Evolutionary conservation across 2,888 invertebrate genomes (phyloP), one percentile per base, ranked within the genome.

Genomic region (Acrobasis consociella): DNA sequence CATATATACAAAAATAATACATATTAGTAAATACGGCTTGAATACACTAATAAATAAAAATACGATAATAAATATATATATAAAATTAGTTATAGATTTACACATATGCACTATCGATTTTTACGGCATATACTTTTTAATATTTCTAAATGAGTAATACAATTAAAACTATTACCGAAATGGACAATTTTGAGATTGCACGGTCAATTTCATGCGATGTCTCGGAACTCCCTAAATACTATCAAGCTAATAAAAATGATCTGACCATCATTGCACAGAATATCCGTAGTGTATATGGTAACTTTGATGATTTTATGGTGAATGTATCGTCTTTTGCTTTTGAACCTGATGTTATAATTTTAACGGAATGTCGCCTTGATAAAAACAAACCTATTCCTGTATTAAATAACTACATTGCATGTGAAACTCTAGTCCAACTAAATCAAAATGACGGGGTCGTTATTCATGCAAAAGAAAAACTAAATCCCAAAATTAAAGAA

Each of bases 271-370:
- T 49, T 15, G n/a, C 49, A 15, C 49, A 49, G 49, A 49, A 49
- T 16, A 49, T 49, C n/a, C 49, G 49, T 15, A 49, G n/a, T 16
- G 16, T 49, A 15, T 49, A 49, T 49, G 15, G 49, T 49, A 49
- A 49, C 49, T 49, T 49, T 49, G 49, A 49, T 49, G 49, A 49
- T 49, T 49, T 49, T 49, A 49, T 49, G n/a, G n/a, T 49, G n/a
- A 49, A 39, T 39, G 39, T 39, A 39, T 39, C 49, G n/a, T 49
- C 15, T 16, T 13, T 49, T 15, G 5, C 49, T 15, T 49, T 49
- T 16, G 49, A 49, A 49, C n/a, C 16, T 8, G 49, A 49, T 49
- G 16, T 49, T 1, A 49, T 49, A 5, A 49, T 49, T 15, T 13
- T 49, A 16, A 49, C 49, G 8, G 49, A 49, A 16, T 49, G 49